Evolutionary conservation across 2,113 vertebrate genomes (phyloP).

Genomic region (Anas platyrhynchos): DNA sequence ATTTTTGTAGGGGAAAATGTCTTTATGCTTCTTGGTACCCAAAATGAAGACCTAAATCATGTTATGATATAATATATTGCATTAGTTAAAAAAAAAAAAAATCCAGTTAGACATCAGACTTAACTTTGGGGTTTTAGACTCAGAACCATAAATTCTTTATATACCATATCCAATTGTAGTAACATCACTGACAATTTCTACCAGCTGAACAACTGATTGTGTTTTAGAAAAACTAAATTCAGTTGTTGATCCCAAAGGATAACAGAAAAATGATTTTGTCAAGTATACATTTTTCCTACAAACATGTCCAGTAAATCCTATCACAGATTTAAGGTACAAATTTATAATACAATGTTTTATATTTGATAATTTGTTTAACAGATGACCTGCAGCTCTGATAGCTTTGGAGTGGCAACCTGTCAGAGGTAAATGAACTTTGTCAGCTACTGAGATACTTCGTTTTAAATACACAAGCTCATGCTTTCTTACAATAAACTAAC

Average conservation of each 20-base stretch:
- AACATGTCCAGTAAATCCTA: neutral
- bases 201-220: neutral
- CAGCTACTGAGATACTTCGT: neutral
- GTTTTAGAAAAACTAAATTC: constrained; percentile 21
- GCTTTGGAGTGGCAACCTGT: neutral
- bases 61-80: neutral
- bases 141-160: neutral
- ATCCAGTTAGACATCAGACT: neutral
- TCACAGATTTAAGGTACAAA: neutral
- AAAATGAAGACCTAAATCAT: neutral
- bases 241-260: neutral
- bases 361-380: neutral
- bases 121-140: neutral
- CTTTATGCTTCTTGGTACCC: neutral
- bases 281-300: neutral
- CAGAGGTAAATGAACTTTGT: neutral
- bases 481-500: neutral
- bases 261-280: neutral
- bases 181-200: neutral
- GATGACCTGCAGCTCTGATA: neutral
- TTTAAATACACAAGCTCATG: neutral
- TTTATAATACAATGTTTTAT: neutral
- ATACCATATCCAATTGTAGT: neutral
- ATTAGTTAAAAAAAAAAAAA: neutral
- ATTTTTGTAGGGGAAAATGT: neutral